Percentiles rank a stretch among this genome's conserved stretches.
These are phyloP conservation scores for Ctenopoma multispine DNA, from an alignment of 2,797 vertebrate species.

Conservation along the genomic window DNA sequence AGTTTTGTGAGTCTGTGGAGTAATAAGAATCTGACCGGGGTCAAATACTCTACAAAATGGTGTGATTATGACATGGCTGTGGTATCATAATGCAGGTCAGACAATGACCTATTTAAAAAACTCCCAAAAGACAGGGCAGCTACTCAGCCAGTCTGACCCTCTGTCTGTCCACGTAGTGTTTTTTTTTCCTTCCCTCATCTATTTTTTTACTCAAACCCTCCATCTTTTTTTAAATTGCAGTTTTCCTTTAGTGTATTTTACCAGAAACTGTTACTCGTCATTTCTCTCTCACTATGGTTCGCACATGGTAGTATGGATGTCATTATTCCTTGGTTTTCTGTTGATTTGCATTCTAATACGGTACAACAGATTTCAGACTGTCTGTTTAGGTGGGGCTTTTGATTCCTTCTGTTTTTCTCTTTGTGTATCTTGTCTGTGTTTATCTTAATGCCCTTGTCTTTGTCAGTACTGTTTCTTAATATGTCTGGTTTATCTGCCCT, in stretches of 20 bases:
- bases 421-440: slow-evolving; percentile 25
- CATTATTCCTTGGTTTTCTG: neutral
- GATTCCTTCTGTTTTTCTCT: slow-evolving; percentile 11
- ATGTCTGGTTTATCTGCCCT: slow-evolving; percentile 73
- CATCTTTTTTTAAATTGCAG: neutral
- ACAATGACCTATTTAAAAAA: slow-evolving; percentile 80
- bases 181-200: slow-evolving; percentile 11
- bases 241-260: neutral
- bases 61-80: slow-evolving; percentile 76
- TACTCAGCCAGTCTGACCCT: slow-evolving; percentile 68
- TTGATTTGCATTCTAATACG: neutral
- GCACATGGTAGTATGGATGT: neutral
- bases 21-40: slow-evolving; percentile 67
- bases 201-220: neutral
- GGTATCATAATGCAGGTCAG: slow-evolving; percentile 78
- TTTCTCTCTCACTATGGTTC: neutral
- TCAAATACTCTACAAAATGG: slow-evolving; percentile 63
- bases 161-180: slow-evolving; percentile 44
- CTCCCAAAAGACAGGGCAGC: slow-evolving; percentile 66
- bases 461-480: slow-evolving; percentile 63
- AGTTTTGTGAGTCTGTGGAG: slow-evolving; percentile 54
- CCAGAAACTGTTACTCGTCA: neutral
- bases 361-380: slow-evolving; percentile 2
- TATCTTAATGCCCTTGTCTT: slow-evolving; percentile 62
- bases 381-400: slow-evolving; percentile 14